Evolutionary conservation across 2,888 invertebrate genomes (phyloP).

Genomic region (Hydrotaea diabolus): DNA sequence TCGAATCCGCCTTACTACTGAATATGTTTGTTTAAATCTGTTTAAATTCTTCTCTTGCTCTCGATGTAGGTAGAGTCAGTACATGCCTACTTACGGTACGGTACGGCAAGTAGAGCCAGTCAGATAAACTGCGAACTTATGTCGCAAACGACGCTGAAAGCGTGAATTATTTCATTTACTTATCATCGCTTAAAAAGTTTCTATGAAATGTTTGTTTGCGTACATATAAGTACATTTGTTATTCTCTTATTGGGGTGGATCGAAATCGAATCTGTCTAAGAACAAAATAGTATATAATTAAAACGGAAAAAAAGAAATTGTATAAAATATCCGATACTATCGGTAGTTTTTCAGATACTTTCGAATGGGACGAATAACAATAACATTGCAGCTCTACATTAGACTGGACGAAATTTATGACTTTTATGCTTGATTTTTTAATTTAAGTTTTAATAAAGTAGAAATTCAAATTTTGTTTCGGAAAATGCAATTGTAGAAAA

Average conservation of each 20-base stretch:
- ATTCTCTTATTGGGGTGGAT: not conserved
- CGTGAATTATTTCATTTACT: constrained; percentile 35
- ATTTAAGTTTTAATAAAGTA: too few species aligned
- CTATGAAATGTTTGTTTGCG: not conserved
- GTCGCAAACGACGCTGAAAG: not conserved
- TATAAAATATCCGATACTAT: too few species aligned
- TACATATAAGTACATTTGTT: not conserved
- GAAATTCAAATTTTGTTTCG: too few species aligned
- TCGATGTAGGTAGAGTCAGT: not conserved
- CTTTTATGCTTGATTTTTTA: too few species aligned
- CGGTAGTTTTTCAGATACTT: too few species aligned
- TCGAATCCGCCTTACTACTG: constrained; percentile 58
- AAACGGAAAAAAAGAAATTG: too few species aligned
- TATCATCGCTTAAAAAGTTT: constrained; percentile 8
- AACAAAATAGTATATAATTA: too few species aligned
- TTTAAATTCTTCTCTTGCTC: constrained; percentile 30
- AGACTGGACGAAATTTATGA: too few species aligned
- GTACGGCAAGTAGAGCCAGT: not conserved
- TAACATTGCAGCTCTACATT: too few species aligned
- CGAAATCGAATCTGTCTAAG: too few species aligned
- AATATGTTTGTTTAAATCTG: constrained; percentile 46
- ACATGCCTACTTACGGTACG: not conserved
- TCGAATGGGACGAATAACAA: too few species aligned
- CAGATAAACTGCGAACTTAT: constrained; percentile 26
- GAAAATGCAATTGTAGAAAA: too few species aligned